These are phyloP conservation scores for Sympetrum striolatum DNA, from an alignment of 2,888 invertebrate species.

Conservation along the genomic window DNA sequence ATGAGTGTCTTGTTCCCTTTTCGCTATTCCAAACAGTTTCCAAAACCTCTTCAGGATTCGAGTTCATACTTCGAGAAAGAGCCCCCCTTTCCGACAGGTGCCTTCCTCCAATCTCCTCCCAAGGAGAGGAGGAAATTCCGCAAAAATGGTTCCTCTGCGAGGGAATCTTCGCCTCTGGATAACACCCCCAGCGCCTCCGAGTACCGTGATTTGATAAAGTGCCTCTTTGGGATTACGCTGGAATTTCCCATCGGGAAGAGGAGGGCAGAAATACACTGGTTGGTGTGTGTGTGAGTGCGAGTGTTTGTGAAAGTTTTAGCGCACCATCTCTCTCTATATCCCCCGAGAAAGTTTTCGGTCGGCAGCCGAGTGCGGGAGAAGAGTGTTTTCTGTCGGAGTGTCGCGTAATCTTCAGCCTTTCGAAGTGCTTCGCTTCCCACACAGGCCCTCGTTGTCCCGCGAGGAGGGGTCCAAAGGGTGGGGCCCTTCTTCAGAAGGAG, in stretches of 20 bases:
- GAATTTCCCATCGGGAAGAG: constrained; percentile 27
- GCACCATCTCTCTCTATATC: constrained; percentile 30
- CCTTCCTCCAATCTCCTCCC: not conserved
- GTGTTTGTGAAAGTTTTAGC: constrained; percentile 43
- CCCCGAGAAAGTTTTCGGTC: constrained; percentile 22
- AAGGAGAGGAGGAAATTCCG: not conserved
- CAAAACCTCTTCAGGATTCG: not conserved
- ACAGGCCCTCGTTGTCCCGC: not conserved
- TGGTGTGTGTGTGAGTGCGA: constrained; percentile 35
- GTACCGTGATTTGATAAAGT: constrained; percentile 39
- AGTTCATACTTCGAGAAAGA: not conserved
- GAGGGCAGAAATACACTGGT: constrained; percentile 20
- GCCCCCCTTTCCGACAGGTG: not conserved
- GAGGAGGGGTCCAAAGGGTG: not conserved
- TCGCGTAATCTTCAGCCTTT: constrained; percentile 28
- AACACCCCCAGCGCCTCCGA: not conserved
- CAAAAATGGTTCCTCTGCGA: not conserved
- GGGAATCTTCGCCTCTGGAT: constrained; percentile 20
- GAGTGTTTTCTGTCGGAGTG: not conserved
- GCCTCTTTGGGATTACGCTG: constrained; percentile 34
- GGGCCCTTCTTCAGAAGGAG: not conserved
- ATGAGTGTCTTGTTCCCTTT: not conserved
- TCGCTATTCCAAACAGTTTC: not conserved
- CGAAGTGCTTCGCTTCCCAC: constrained; percentile 15
- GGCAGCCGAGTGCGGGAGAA: not conserved